Evolutionary conservation across 1,140 invertebrate species (phyloP), one percentile per base, ranked within the genome.

Genomic region (Sitodiplosis mosellana): DNA sequence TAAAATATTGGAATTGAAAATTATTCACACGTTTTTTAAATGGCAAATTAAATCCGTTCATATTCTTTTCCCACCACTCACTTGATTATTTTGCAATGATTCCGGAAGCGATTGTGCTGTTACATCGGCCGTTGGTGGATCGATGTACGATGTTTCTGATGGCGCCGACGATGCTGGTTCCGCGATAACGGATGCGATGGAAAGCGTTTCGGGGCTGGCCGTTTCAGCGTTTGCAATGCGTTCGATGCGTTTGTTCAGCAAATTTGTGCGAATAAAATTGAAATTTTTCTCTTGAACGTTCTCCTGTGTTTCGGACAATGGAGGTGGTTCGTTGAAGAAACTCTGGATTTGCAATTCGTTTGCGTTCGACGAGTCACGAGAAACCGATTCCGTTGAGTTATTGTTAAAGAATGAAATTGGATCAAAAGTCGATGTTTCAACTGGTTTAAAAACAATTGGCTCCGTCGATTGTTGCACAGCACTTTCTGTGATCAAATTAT

Each of bases 291-390:
- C 41, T 43, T 43, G 41, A 27, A 27, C 27, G 27, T 27, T 27
- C 18, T 43, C 41, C 41, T 43, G 17, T 12, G 41, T 20, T 20
- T 43, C 41, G 17, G 41, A 18, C 17, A 43, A 12, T 17, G 55
- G 53, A 22, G 61, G 61, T 19, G 61, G 61, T 56, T 64, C 63
- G 45, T 64, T 64, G 45, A 64, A 64, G 41, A 64, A 64, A 53
- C 61, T 61, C 45, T 63, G 59, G 22, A 63, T 61, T 7, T 54
- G 59, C 59, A 53, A 61, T 58, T 46, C 63, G 59, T 54, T n/a
- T 18, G 20, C 38, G 34, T 15, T 46, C 48, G 22, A 46, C 36
- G 34, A 49, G 36, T 2, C 27, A 18, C 14, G 45, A 42, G 6
- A 49, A 48, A 19, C 59, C 56, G 22, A 14, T 5, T 27, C 27